A percentile compares a stretch with the other conserved stretches of the same genome.
Evolutionary conservation across 2,888 invertebrate genomes (phyloP).

Genomic region (Lithophane ornitopus): DNA sequence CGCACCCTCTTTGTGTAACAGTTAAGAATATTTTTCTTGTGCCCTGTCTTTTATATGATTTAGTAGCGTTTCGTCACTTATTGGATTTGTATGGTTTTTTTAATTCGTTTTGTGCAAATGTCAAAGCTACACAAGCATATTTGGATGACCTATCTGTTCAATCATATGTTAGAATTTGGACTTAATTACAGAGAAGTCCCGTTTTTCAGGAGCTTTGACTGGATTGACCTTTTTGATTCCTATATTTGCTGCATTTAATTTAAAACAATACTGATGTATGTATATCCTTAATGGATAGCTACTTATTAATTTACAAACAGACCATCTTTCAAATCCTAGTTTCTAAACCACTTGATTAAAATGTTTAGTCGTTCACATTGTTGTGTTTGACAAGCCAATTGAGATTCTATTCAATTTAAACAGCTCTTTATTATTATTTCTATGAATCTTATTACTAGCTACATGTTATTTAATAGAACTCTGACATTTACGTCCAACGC

Average conservation of each 20-base stretch:
- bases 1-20: conserved; percentile 72
- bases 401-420: conserved; percentile 47
- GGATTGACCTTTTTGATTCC: too few species aligned
- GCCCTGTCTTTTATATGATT: conserved; percentile 52
- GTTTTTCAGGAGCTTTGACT: too few species aligned
- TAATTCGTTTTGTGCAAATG: background rate
- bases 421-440: conserved; percentile 27
- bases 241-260: too few species aligned
- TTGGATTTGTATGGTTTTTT: background rate
- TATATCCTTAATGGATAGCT: too few species aligned
- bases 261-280: too few species aligned
- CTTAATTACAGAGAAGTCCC: too few species aligned
- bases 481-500: conserved; percentile 43
- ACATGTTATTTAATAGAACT: conserved; percentile 44
- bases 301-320: too few species aligned
- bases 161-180: too few species aligned
- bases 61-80: conserved; percentile 28
- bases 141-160: too few species aligned
- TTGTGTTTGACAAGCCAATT: conserved; percentile 40
- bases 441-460: conserved; percentile 41
- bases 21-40: conserved; percentile 62
- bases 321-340: background rate
- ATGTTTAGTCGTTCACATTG: conserved; percentile 34
- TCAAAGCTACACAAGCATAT: background rate
- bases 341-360: conserved; percentile 24